phyloP scores from a whole-genome alignment of 2,797 vertebrate species.

The Platalea minor region DNA sequence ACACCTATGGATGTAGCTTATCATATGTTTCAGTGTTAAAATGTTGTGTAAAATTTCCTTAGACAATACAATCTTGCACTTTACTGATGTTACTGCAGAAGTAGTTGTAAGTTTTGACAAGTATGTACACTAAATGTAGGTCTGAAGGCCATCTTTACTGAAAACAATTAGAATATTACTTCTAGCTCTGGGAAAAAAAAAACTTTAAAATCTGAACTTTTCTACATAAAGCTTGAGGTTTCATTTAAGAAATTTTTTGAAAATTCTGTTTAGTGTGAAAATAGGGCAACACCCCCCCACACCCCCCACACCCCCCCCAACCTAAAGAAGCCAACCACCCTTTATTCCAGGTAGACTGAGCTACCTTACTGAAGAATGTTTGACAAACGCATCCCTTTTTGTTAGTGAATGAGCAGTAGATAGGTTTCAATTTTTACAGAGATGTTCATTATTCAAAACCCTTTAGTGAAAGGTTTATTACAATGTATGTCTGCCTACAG shows the following conservation, averaged over 20 bases:
- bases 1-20: background rate
- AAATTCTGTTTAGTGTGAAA: background rate
- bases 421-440: background rate
- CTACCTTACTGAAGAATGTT: background rate
- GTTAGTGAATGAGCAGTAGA: background rate
- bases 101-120: background rate
- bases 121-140: background rate
- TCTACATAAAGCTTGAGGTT: background rate
- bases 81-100: background rate
- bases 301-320: fast-evolving
- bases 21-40: background rate
- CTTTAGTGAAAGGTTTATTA: background rate
- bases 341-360: background rate
- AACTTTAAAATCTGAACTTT: background rate
- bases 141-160: background rate
- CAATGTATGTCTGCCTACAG: background rate
- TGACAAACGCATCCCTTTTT: background rate
- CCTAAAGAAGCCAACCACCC: background rate
- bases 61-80: background rate
- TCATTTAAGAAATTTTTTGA: background rate
- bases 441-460: background rate
- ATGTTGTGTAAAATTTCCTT: background rate
- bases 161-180: background rate
- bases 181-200: background rate
- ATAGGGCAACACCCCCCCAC: background rate